phyloP scores from a whole-genome alignment of 2,797 vertebrate species.

The Capromys pilorides region DNA sequence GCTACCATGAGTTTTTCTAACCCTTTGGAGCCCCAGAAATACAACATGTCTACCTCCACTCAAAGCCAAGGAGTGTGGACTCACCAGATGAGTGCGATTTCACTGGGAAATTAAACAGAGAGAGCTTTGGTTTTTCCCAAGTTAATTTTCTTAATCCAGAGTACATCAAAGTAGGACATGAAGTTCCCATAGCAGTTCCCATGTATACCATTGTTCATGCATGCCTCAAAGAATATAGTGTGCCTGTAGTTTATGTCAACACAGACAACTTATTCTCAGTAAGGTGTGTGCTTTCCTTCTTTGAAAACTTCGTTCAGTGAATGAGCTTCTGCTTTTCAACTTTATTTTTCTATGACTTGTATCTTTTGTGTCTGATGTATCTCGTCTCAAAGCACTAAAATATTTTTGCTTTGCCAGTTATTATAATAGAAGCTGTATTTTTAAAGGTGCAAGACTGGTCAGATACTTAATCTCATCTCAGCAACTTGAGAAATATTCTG shows the following conservation, averaged over 20 bases:
- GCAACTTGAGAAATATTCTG: constrained; percentile 45
- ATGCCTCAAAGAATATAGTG: constrained; percentile 35
- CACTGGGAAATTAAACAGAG: constrained; percentile 54
- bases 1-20: constrained; percentile 70
- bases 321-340: neutral
- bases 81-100: neutral
- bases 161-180: neutral
- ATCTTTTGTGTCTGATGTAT: constrained; percentile 41
- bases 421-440: constrained; percentile 26
- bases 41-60: neutral
- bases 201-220: constrained; percentile 1
- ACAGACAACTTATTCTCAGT: neutral
- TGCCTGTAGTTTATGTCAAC: neutral
- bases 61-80: constrained; percentile 37
- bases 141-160: constrained; percentile 39
- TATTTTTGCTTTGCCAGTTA: constrained; percentile 18
- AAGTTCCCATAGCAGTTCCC: neutral
- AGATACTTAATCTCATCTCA: constrained; percentile 36
- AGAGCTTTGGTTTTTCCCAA: constrained; percentile 36
- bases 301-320: constrained; percentile 35
- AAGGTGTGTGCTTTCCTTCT: constrained; percentile 22
- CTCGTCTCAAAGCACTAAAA: constrained; percentile 43
- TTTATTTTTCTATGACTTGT: constrained; percentile 47
- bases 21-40: constrained; percentile 25
- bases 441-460: neutral